Evolutionary conservation across 1,140 invertebrate species (phyloP).

Genomic region (Drosophila tropicalis): DNA sequence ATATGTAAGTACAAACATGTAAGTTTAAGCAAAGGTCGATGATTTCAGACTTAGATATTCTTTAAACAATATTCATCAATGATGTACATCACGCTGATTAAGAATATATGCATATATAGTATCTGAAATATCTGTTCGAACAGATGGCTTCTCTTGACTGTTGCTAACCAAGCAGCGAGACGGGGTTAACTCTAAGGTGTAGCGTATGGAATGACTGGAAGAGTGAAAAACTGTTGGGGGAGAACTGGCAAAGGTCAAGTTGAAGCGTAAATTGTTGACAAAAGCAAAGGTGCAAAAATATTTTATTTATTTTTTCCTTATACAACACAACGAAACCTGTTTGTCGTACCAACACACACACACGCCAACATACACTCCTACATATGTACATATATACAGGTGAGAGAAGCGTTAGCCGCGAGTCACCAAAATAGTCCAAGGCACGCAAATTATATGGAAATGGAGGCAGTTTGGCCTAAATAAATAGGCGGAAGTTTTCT

Average conservation of each 20-base stretch:
- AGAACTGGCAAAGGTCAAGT: conserved; percentile 53
- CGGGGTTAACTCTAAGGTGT: neutral
- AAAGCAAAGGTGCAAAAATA: conserved; percentile 44
- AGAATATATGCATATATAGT: neutral
- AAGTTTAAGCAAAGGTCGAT: no score
- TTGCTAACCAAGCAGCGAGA: neutral
- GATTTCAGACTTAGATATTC: no score
- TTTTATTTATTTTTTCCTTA: conserved; percentile 15
- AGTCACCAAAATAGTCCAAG: conserved; percentile 30
- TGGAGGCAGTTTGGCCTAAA: conserved; percentile 18
- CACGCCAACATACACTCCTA: conserved; percentile 8
- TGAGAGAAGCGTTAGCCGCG: neutral
- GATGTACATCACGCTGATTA: neutral
- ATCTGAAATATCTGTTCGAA: neutral
- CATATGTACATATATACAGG: neutral
- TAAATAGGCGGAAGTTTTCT: conserved; percentile 10
- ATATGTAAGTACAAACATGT: no score
- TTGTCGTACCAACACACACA: conserved; percentile 15
- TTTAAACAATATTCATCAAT: no score
- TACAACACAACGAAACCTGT: conserved; percentile 32
- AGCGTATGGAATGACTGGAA: neutral
- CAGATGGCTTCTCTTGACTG: neutral
- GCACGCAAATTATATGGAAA: conserved; percentile 21
- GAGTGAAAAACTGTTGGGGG: neutral
- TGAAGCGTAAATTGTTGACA: conserved; percentile 50